These are phyloP conservation scores for Akabosia matsudoensis DNA, from an alignment of 1,140 invertebrate species.

Conservation along the genomic window DNA sequence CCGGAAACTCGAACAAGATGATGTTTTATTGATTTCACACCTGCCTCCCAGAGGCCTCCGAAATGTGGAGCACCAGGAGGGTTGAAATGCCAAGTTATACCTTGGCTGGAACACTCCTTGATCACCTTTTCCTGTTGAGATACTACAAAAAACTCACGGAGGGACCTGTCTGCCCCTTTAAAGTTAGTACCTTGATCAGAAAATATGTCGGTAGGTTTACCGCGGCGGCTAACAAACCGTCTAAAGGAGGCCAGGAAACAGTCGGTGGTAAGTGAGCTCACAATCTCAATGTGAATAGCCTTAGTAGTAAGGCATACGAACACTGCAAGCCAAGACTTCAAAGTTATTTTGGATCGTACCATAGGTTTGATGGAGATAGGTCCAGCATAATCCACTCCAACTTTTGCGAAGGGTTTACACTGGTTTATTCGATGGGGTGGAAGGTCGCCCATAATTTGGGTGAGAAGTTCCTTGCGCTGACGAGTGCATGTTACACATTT, in stretches of 20 bases:
- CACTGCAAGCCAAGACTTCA: neutral
- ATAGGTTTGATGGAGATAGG: neutral
- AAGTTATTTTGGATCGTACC: neutral
- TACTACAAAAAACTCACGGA: neutral
- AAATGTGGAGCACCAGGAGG: slow-evolving; percentile 48
- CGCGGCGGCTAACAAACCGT: neutral
- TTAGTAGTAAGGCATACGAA: neutral
- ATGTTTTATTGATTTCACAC: slow-evolving; percentile 46
- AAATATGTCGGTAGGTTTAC: neutral
- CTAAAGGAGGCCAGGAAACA: neutral
- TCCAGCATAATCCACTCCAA: neutral
- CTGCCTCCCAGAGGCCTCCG: slow-evolving; percentile 48
- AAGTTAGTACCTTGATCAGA: neutral
- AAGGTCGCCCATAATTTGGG: neutral
- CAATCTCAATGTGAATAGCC: neutral
- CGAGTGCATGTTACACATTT: neutral
- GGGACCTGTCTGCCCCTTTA: neutral
- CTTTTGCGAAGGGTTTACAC: neutral
- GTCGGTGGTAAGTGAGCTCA: neutral
- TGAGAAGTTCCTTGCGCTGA: neutral
- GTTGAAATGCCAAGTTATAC: slow-evolving; percentile 48
- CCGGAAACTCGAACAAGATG: slow-evolving; percentile 38
- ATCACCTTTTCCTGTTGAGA: neutral
- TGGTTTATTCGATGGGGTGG: neutral
- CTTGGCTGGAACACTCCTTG: neutral